Evolutionary conservation across 35 echinoderm and acorn worm species (phyloP).

Genomic region (Apostichopus californicus): DNA sequence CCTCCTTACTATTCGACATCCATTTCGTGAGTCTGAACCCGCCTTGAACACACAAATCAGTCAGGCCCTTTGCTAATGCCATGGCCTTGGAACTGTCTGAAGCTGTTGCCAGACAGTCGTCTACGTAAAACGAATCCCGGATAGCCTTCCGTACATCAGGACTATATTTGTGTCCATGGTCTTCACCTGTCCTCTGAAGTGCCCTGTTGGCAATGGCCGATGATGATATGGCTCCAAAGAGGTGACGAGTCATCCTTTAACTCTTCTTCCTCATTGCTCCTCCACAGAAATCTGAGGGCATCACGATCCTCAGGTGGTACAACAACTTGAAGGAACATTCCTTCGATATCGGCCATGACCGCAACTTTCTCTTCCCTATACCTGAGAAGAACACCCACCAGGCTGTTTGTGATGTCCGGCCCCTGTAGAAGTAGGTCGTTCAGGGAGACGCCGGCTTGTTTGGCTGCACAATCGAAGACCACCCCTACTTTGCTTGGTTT

Average conservation of each 20-base stretch:
- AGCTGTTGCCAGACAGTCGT: slow-evolving; percentile 43
- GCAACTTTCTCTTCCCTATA: neutral
- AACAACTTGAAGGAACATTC: neutral
- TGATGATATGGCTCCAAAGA: slow-evolving; percentile 29
- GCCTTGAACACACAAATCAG: slow-evolving; percentile 44
- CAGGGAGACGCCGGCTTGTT: slow-evolving; percentile 15
- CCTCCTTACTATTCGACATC: slow-evolving; percentile 54
- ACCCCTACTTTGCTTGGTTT: slow-evolving; percentile 37
- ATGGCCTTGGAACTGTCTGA: neutral
- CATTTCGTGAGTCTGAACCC: slow-evolving; percentile 65
- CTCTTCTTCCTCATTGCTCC: neutral
- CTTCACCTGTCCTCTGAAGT: slow-evolving; percentile 12
- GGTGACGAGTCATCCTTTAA: slow-evolving; percentile 13
- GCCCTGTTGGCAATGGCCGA: slow-evolving; percentile 50
- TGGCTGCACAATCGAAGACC: slow-evolving; percentile 41
- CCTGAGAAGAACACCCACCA: slow-evolving; percentile 16
- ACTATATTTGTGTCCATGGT: slow-evolving; percentile 29
- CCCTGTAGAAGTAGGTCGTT: slow-evolving; percentile 33
- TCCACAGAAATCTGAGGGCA: neutral
- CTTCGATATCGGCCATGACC: neutral
- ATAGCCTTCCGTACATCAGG: slow-evolving; percentile 24
- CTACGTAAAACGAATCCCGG: slow-evolving; percentile 32
- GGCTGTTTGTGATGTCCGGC: slow-evolving; percentile 48
- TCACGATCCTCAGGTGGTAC: neutral
- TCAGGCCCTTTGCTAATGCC: slow-evolving; percentile 4